phyloP scores from a whole-genome alignment of 2,113 vertebrate genomes.

The Mola mola region DNA sequence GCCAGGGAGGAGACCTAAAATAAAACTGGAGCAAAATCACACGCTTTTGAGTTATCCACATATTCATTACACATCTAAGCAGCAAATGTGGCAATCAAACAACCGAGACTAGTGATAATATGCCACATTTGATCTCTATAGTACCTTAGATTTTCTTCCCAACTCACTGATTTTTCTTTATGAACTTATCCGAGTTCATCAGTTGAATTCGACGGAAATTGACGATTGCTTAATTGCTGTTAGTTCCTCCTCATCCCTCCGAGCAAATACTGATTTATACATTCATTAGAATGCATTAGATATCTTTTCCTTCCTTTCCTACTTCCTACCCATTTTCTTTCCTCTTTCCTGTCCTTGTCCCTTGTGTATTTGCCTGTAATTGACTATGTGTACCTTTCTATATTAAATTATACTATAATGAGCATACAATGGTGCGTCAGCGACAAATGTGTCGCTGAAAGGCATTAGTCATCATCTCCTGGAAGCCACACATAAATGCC shows the following conservation, averaged over 20 bases:
- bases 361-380: slow-evolving; percentile 17
- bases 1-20: too few relatives aligned
- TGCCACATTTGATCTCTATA: background rate
- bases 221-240: slow-evolving; percentile 63
- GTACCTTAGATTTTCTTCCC: background rate
- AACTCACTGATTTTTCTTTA: slow-evolving; percentile 46
- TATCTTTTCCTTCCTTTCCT: slow-evolving; percentile 30
- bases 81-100: background rate
- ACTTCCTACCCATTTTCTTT: slow-evolving; percentile 12
- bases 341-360: slow-evolving; percentile 18
- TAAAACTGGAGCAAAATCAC: slow-evolving; percentile 30
- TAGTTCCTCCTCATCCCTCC: slow-evolving; percentile 43
- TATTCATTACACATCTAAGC: background rate
- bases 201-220: slow-evolving; percentile 57
- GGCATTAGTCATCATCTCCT: slow-evolving; percentile 56
- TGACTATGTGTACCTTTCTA: slow-evolving; percentile 23
- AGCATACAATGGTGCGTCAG: slow-evolving; percentile 50
- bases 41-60: background rate
- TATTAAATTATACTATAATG: slow-evolving; percentile 33
- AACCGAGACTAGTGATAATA: background rate
- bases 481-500: slow-evolving; percentile 46
- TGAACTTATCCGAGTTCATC: slow-evolving; percentile 56
- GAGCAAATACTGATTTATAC: slow-evolving; percentile 57
- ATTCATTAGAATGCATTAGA: slow-evolving; percentile 53
- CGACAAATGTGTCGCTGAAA: slow-evolving; percentile 39